phyloP scores from a whole-genome alignment of 92 coral and sea anemone genomes.

The Palythoa heliodiscus region DNA sequence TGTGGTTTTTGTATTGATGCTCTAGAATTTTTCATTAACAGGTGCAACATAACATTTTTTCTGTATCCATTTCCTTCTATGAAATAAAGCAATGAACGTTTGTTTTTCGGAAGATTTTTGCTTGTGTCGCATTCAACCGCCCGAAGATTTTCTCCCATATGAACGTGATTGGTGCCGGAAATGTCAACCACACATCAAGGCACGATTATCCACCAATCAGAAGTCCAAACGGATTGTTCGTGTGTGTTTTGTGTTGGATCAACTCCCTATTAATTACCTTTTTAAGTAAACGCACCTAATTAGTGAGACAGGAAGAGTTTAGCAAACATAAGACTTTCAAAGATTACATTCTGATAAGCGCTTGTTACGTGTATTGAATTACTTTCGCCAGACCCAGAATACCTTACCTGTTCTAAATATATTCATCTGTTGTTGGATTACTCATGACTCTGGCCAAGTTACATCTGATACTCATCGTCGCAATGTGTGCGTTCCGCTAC shows the following conservation, averaged over 20 bases:
- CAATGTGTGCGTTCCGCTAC: conserved; percentile 21
- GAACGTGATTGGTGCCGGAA: conserved; percentile 4
- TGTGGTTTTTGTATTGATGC: background rate
- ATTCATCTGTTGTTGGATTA: background rate
- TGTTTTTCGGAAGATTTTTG: background rate
- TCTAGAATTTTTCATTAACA: background rate
- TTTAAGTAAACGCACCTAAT: conserved; percentile 43
- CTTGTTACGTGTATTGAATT: conserved; percentile 15
- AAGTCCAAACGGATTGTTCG: background rate
- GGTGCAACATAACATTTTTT: background rate
- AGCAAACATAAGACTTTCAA: conserved; percentile 29
- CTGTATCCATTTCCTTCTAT: background rate
- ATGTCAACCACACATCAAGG: conserved; percentile 23
- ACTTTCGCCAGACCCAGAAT: background rate
- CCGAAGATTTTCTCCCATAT: background rate
- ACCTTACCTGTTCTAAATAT: conserved; percentile 9
- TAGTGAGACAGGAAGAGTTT: conserved; percentile 12
- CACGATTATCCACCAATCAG: background rate
- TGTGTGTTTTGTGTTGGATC: background rate
- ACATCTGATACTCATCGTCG: background rate
- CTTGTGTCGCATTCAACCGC: background rate
- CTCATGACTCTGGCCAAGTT: conserved; percentile 15
- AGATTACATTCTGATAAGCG: conserved; percentile 29
- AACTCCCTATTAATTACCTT: conserved; percentile 28
- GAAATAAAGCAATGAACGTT: background rate